Evolutionary conservation across 2,797 vertebrate genomes (phyloP), one percentile per base, ranked within the genome.

Genomic region (Labeo calbasu): DNA sequence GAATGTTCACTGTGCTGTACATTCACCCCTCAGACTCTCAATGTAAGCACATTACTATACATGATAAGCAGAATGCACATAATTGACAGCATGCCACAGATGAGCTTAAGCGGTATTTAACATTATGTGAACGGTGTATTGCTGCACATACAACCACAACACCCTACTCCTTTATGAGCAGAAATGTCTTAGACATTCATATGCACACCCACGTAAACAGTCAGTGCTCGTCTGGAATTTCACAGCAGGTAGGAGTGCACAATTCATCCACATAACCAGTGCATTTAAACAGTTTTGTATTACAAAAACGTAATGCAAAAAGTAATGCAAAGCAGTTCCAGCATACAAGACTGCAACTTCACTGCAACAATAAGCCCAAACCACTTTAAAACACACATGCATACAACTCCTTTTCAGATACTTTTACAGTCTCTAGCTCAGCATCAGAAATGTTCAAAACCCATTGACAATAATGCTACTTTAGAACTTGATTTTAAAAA

Each of bases 151-250:
- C 28, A 76, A 57, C 19, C 14, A 77, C n/a, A 28, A 78, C 43
- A 65, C 25, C 23, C 23, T 63, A 28, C 57, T 63, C 59, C 76
- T 25, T 19, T 13, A 46, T 19, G 59, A 78, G 25, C 46, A 68
- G 25, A 79, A 50, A 68, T 17, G 15, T 79, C 61, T 66, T n/a
- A 79, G 19, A 68, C 61, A 66, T 79, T 79, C 25, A 66, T n/a
- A 78, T 78, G 63, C 12, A 79, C 77, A 79, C 77, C 77, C 63
- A 79, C 63, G 36, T 19, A 48, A 59, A 46, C 55, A 78, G 46
- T 66, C 10, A 28, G 77, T 53, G 28, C 48, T 68, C 13, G 46
- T 79, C 77, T 68, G 48, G 63, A 68, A 51, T 66, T 79, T 68
- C 6, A 50, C 48, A 36, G 77, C 19, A 66, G 77, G 63, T 53